Evolutionary conservation across 2,113 vertebrate genomes (phyloP), one percentile per base, ranked within the genome.

Genomic region (Semicossyphus pulcher): DNA sequence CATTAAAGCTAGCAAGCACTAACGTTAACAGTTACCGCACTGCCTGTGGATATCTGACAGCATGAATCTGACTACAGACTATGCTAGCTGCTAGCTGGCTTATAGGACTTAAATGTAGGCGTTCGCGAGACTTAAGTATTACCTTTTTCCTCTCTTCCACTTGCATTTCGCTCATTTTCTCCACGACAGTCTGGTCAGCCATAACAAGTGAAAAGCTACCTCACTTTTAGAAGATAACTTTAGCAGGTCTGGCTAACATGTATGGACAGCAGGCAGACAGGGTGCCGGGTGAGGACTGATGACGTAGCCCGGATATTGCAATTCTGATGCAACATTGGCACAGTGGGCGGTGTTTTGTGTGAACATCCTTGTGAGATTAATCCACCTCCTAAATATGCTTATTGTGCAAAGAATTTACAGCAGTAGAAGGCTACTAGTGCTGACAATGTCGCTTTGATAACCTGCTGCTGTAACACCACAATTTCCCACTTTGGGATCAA

Each of bases 151-250:
- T 77, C 7, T 69, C 87, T 18, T 75, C 41, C 29, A 94, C 72
- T 47, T 92, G 53, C 52, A 94, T 10, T 26, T 86, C 85, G 56
- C 88, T 92, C 91, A 94, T 89, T 53, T 93, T 89, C 31, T 92
- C 88, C 49, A 67, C 80, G 10, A 94, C 80, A 12, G 76, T 42
- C 9, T 89, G 82, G 23, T 86, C 91, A 7, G 92, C 77, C 94
- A 94, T 94, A 44, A 32, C 29, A 34, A 39, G 4, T 36, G n/a
- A 7, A 63, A 45, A n/a, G 48, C 12, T 26, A 48, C 31, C 23
- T 18, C 5, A 42, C 15, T 61, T 44, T 52, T 44, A 0, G 42
- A 34, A 44, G 57, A 49, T 15, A 77, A 75, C 48, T 74, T 76
- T 10, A 1, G 0, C 0, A n/a, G 51, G 31, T 56, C 5, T 18